Base-by-base conservation (phyloP, 2,113 vertebrate genomes). In the Halichoeres trimaculatus region DNA sequence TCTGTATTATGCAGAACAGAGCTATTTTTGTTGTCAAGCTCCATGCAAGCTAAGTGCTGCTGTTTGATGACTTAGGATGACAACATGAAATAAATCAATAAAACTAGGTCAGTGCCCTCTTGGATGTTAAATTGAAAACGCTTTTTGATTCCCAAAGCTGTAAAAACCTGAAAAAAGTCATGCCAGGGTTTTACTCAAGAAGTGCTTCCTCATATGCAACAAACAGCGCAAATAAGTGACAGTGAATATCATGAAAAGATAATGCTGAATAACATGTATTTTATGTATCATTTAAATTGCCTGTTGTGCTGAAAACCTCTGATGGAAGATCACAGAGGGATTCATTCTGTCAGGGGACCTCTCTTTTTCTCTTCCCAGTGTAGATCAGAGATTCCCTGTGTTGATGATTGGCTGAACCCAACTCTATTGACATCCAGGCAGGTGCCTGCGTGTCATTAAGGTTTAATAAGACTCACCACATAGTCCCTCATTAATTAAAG, bases 401-500 rank as follows among this genome's bases (percentile, higher is more conserved):
- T 87, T 77, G 87, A 82, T 83, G 88, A 88, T 78, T 90, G 83
- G 87, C 81, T 81, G 55, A 83, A 57, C 48, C 67, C 57, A n/a
- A 54, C 80, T 81, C 65, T 81, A 81, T 77, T 78, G 88, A 78
- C 76, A 84, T 78, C 81, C 60, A 87, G 76, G 75, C 87, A 90
- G 89, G 88, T 91, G 81, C 76, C 63, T 69, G 76, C 26, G 72
- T 70, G 76, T 71, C 88, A 91, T 93, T 91, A 93, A 92, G 84
- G 56, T 90, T 94, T 93, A 89, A 93, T 90, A 90, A 84, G 83
- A 77, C 78, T 76, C 81, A 72, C 66, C 83, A 78, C 81, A 86
- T 83, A 83, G 77, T 87, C 87, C 84, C 89, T 90, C 90, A 92
- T 91, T 93, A 93, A 89, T 80, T 74, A 80, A 51, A 71, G 74